Percentiles rank a stretch among this genome's conserved stretches.
phyloP scores from a whole-genome alignment of 2,888 invertebrate genomes.

The Cerceris ruficornis region DNA sequence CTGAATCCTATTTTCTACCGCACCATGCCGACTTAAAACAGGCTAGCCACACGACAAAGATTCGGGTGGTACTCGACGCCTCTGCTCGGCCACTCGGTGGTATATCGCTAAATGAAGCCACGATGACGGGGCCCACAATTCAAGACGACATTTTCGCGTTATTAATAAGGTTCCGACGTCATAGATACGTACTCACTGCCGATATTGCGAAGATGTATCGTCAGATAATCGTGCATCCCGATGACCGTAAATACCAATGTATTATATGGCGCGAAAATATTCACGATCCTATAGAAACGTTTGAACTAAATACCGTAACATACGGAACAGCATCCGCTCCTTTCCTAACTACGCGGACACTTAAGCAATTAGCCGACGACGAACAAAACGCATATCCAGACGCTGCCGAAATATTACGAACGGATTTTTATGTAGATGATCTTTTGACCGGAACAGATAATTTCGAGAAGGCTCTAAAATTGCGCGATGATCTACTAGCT shows the following conservation, averaged over 20 bases:
- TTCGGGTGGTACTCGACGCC: background rate
- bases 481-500: background rate
- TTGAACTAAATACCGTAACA: background rate
- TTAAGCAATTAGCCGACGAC: background rate
- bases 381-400: background rate
- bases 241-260: background rate
- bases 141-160: too few relatives aligned
- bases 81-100: background rate
- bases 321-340: background rate
- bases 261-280: background rate
- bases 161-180: too few relatives aligned
- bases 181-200: background rate
- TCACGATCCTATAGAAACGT: background rate
- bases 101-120: background rate
- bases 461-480: background rate
- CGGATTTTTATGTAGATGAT: slow-evolving; percentile 14
- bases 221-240: background rate
- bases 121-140: too few relatives aligned
- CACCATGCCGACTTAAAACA: slow-evolving; percentile 2
- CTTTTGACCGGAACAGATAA: background rate
- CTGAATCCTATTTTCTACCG: background rate
- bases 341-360: background rate
- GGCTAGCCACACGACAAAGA: background rate
- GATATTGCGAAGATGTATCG: slow-evolving; percentile 12
- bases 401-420: background rate